Conservation (phyloP, 1,140 invertebrate genomes). For the Portunus trituberculatus region DNA sequence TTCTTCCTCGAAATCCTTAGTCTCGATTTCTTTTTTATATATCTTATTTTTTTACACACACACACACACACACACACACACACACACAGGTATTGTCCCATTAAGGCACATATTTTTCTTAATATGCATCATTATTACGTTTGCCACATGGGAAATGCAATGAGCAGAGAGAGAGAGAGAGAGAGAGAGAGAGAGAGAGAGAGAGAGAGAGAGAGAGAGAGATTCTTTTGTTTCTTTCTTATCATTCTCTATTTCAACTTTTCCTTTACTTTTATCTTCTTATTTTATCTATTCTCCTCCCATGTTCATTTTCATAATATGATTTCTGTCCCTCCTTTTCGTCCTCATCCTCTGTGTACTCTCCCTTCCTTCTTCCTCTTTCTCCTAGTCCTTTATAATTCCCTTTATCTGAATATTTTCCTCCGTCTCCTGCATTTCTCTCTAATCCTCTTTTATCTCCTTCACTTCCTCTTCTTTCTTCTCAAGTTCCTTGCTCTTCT, state of each 20-base stretch:
- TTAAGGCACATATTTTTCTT: neutral
- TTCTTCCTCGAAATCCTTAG: neutral
- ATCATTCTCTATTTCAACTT: too few relatives aligned
- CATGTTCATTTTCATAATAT: too few relatives aligned
- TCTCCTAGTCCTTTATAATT: neutral
- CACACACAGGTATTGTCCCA: neutral
- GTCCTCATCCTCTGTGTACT: too few relatives aligned
- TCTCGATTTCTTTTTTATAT: neutral
- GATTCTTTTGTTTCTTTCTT: too few relatives aligned
- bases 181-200: too few relatives aligned
- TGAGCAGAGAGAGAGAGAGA: too few relatives aligned
- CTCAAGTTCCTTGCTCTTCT: neutral
- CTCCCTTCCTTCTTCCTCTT: neutral
- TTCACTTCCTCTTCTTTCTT: neutral
- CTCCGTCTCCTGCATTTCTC: neutral
- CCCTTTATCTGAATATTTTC: neutral
- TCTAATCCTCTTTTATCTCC: neutral
- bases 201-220: too few relatives aligned
- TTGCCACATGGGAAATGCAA: too few relatives aligned
- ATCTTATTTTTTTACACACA: neutral
- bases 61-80: conserved; percentile 26
- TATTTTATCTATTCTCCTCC: too few relatives aligned
- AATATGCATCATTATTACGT: neutral
- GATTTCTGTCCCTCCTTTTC: too few relatives aligned
- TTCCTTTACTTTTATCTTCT: too few relatives aligned